These are phyloP conservation scores for Ictalurus furcatus DNA, from an alignment of 2,113 vertebrate genomes.

Conservation along the genomic window DNA sequence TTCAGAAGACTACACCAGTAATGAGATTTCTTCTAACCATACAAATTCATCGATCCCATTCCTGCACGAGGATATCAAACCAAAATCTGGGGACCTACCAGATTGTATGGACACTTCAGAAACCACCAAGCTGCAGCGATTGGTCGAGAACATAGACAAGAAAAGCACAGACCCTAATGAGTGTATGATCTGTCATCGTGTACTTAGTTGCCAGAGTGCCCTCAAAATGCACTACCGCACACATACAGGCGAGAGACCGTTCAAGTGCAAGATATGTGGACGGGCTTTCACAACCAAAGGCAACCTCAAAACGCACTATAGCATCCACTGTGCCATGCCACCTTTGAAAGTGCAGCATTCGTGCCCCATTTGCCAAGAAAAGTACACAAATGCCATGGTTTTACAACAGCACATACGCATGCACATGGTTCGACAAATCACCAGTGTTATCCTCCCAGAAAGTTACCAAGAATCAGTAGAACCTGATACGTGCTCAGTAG, in stretches of 20 bases:
- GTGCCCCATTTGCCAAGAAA: conserved; percentile 98
- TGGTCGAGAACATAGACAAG: conserved; percentile 98
- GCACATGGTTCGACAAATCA: conserved; percentile 98
- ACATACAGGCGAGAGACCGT: conserved; percentile 94
- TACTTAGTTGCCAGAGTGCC: conserved; percentile 96
- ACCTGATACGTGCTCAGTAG: conserved; percentile 89
- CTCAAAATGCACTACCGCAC: conserved; percentile 99
- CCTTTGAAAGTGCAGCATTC: conserved; percentile 93
- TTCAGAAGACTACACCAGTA: conserved; percentile 71
- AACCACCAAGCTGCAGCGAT: conserved; percentile 93
- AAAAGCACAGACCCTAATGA: conserved; percentile 92
- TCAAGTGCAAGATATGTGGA: conserved; percentile 96
- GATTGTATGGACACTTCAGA: conserved; percentile 91
- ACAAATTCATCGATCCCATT: conserved; percentile 87
- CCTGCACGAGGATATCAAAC: conserved; percentile 91
- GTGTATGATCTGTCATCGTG: conserved; percentile 94
- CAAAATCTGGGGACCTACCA: conserved; percentile 88
- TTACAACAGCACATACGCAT: conserved; percentile 96
- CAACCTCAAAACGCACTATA: conserved; percentile 98
- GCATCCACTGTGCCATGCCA: conserved; percentile 94
- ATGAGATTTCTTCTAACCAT: conserved; percentile 72
- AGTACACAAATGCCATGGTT: conserved; percentile 96
- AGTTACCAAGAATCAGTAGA: conserved; percentile 91
- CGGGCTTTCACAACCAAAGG: conserved; percentile 98
- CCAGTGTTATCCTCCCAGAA: conserved; percentile 86